phyloP scores from a whole-genome alignment of 2,797 vertebrate species.

The Poecilia picta region DNA sequence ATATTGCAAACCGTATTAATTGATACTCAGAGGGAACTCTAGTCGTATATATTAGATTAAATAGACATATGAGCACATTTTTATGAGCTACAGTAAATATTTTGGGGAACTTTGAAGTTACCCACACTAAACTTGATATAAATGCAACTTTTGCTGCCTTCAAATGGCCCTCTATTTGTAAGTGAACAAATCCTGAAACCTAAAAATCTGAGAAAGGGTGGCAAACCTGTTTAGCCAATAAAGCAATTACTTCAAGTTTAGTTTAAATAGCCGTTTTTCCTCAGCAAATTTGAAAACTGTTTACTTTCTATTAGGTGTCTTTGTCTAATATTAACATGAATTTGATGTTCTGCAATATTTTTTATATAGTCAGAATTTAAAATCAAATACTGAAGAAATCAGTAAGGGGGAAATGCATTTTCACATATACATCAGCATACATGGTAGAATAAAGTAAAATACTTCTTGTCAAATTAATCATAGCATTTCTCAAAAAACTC shows the following conservation, averaged over 20 bases:
- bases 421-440: not conserved
- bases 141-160: not conserved
- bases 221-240: not conserved
- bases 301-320: not conserved
- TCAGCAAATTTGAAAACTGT: not conserved
- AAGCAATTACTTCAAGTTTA: not conserved
- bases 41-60: no score
- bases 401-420: not conserved
- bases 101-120: no score
- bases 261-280: not conserved
- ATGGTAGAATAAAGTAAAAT: not conserved
- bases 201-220: not conserved
- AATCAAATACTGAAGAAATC: not conserved
- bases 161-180: no score
- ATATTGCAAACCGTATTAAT: not conserved
- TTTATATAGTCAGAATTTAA: no score
- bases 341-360: not conserved
- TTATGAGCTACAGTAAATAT: no score
- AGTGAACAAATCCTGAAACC: not conserved
- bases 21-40: no score
- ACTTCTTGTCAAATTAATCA: not conserved
- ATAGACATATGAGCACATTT: no score
- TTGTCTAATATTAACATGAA: not conserved
- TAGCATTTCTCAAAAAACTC: not conserved
- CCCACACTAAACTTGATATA: not conserved